Percentiles rank a stretch among this genome's conserved stretches.
phyloP scores from a whole-genome alignment of 2,888 invertebrate genomes.

The Syrista parreyssii region DNA sequence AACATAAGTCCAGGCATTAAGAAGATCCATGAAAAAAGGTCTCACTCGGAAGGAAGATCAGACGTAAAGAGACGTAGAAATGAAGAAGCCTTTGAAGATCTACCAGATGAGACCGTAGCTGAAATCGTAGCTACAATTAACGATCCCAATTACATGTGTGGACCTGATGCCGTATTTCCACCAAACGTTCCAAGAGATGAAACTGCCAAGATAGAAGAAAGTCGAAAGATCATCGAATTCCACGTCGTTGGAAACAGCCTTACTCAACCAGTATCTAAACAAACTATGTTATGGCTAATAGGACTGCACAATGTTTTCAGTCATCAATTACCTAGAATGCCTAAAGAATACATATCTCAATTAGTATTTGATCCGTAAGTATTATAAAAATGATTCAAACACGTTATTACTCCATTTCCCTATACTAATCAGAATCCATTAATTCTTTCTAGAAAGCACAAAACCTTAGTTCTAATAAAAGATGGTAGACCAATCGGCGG shows the following conservation, averaged over 20 bases:
- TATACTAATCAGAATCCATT: background rate
- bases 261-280: slow-evolving; percentile 85
- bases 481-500: slow-evolving; percentile 95
- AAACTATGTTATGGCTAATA: slow-evolving; percentile 93
- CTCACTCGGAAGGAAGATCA: slow-evolving; percentile 49
- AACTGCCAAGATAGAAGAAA: slow-evolving; percentile 90
- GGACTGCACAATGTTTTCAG: slow-evolving; percentile 95
- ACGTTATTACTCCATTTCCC: background rate
- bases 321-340: slow-evolving; percentile 96
- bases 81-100: slow-evolving; percentile 75
- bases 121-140: slow-evolving; percentile 86
- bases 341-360: slow-evolving; percentile 95
- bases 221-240: slow-evolving; percentile 89
- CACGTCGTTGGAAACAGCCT: slow-evolving; percentile 95
- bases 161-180: slow-evolving; percentile 84
- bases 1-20: slow-evolving; percentile 73
- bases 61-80: slow-evolving; percentile 56
- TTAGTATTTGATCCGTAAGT: slow-evolving; percentile 93
- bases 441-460: slow-evolving; percentile 82
- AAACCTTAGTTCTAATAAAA: slow-evolving; percentile 90
- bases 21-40: slow-evolving; percentile 51
- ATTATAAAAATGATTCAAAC: background rate
- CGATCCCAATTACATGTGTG: slow-evolving; percentile 86
- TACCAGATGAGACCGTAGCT: slow-evolving; percentile 81
- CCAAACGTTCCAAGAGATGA: slow-evolving; percentile 91